phyloP scores from a whole-genome alignment of 2,113 vertebrate genomes.

The Otis tarda region DNA sequence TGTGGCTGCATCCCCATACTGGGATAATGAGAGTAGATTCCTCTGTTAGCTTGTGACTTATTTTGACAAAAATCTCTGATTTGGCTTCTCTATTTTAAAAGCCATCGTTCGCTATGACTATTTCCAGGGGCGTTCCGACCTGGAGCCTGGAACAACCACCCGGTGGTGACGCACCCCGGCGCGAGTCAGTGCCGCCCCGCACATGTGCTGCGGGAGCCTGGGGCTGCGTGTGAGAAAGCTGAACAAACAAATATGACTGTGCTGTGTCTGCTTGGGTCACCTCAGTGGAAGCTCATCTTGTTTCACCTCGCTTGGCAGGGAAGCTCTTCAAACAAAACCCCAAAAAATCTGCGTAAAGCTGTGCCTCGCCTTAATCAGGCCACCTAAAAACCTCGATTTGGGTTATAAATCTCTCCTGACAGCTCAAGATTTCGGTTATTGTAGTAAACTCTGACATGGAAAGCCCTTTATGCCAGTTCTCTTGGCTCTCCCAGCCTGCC shows the following conservation, averaged over 20 bases:
- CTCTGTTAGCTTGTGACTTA: neutral
- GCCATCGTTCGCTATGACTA: neutral
- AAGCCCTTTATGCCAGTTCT: neutral
- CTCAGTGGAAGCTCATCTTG: neutral
- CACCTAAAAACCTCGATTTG: neutral
- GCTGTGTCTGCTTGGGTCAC: neutral
- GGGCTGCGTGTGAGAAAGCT: fast-evolving
- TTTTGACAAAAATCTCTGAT: neutral
- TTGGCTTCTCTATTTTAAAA: neutral
- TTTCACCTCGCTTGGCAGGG: neutral
- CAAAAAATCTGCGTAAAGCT: neutral
- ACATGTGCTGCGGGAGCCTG: fast-evolving
- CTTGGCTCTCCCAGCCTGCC: neutral
- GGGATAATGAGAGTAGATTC: neutral
- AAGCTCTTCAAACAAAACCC: neutral
- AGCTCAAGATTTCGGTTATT: neutral
- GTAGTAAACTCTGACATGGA: neutral
- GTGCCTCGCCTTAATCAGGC: neutral
- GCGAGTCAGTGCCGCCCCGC: neutral
- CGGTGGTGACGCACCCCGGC: neutral
- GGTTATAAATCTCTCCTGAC: neutral
- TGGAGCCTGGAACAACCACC: neutral
- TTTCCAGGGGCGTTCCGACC: neutral
- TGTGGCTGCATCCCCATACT: neutral
- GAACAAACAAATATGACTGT: neutral